phyloP scores from a whole-genome alignment of 2,113 vertebrate genomes.

The Benitochromis conjunctus region DNA sequence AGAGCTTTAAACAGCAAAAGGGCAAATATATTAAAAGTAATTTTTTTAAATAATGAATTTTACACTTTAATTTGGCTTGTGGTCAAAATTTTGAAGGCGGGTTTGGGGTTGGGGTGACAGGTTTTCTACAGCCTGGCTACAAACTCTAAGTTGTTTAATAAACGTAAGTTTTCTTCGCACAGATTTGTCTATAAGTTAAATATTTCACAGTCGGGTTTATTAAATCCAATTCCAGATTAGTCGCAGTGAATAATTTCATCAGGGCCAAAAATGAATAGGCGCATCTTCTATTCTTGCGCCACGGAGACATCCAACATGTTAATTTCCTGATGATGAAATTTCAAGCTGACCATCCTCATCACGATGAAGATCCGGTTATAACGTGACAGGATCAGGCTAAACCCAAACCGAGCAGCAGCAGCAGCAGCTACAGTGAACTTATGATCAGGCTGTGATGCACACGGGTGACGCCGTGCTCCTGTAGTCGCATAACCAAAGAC shows the following conservation, averaged over 20 bases:
- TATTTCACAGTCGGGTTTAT: not conserved
- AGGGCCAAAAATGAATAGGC: not conserved
- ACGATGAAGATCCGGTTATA: constrained; percentile 30
- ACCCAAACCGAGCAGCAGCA: constrained; percentile 21
- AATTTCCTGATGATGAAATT: not conserved
- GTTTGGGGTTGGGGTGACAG: not conserved
- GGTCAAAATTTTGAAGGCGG: not conserved
- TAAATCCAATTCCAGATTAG: not conserved
- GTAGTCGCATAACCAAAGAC: constrained; percentile 58
- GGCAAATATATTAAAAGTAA: not conserved
- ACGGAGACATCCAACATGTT: not conserved
- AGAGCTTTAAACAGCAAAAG: not conserved
- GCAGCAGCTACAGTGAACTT: constrained; percentile 51
- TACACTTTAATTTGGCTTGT: not conserved
- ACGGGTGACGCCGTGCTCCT: constrained; percentile 71
- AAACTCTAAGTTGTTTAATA: not conserved
- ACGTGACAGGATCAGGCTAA: constrained; percentile 38
- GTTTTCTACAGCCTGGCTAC: not conserved
- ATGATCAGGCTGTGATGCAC: constrained; percentile 69
- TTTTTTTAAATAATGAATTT: not conserved
- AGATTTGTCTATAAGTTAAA: not conserved
- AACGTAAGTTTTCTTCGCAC: not conserved
- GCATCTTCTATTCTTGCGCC: not conserved
- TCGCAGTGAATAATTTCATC: not conserved
- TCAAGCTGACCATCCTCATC: constrained; percentile 13